These are phyloP conservation scores for Eleutherodactylus coqui DNA, from an alignment of 2,797 vertebrate species.

Conservation along the genomic window DNA sequence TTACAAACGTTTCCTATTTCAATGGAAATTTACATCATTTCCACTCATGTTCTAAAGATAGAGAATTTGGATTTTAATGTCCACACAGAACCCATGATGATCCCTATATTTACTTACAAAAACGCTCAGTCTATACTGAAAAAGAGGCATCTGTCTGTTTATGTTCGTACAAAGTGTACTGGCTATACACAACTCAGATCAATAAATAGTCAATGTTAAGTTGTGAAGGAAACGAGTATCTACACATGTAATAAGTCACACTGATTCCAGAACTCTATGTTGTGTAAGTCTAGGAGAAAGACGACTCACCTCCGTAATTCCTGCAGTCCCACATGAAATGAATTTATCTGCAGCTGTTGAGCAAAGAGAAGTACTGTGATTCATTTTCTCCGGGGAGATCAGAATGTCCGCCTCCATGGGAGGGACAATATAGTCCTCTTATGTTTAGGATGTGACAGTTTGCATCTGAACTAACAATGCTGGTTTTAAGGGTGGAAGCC, in stretches of 20 bases:
- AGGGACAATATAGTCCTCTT: background rate
- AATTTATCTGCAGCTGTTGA: conserved; percentile 2
- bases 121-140: background rate
- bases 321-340: conserved; percentile 5
- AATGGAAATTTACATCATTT: background rate
- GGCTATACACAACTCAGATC: background rate
- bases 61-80: background rate
- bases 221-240: background rate
- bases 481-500: too few species aligned
- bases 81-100: background rate
- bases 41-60: background rate
- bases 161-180: background rate
- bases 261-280: background rate
- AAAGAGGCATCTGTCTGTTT: background rate
- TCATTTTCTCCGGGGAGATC: background rate
- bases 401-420: background rate
- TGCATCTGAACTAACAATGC: conserved; percentile 23
- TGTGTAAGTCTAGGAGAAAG: background rate
- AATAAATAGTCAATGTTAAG: background rate
- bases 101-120: background rate
- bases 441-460: conserved; percentile 1
- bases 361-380: conserved; percentile 33
- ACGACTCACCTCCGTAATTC: background rate
- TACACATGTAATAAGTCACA: background rate
- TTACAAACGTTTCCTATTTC: background rate